Base-by-base conservation (phyloP, 2,113 vertebrate species). In the Eubucco bourcierii region DNA sequence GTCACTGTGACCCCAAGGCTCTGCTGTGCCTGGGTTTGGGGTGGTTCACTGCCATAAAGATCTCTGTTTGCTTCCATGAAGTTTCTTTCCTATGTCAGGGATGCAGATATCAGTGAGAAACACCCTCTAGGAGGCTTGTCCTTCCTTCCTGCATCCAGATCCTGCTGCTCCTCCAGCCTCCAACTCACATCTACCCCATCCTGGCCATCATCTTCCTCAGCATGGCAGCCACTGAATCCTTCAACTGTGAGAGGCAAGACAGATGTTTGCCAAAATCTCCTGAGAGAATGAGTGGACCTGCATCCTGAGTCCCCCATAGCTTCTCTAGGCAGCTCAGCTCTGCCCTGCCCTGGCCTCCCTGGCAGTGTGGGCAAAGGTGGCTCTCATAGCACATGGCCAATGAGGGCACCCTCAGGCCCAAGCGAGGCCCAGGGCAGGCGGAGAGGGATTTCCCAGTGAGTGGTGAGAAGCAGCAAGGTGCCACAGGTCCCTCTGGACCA, bases 1-100 rank as follows among this genome's bases (percentile, higher is more conserved):
- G 52, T 18, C 0, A 0, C 60, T 86, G 65, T 7, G 10, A 46
- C 12, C 16, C 41, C 2, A 2, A 31, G 23, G 28, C 29, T 46
- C 25, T 81, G 24, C 74, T 55, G 5, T 66, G 31, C 46, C 61
- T 53, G 50, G 15, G 29, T 56, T 70, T 29, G 27, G 25, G 25
- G 63, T 33, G 6, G 12, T 65, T 59, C 74, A 14, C 50, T 68
- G 33, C 61, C 63, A 12, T 18, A 64, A 66, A 6, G 11, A 7
- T 23, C 59, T 81, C 59, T 55, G 15, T 31, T 78, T 80, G n/a
- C 15, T 33, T 50, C n/a, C 24, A 23, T n/a, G 27, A 66, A 68
- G 20, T 3, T 67, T 33, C n/a, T 76, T 86, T 80, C 33, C 47
- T 66, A 11, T 3, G 28, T 50, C 29, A 59, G 4, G 1, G 1